These are phyloP conservation scores for Rousettus leschenaultii DNA, from an alignment of 2,113 vertebrate genomes.

Conservation along the genomic window DNA sequence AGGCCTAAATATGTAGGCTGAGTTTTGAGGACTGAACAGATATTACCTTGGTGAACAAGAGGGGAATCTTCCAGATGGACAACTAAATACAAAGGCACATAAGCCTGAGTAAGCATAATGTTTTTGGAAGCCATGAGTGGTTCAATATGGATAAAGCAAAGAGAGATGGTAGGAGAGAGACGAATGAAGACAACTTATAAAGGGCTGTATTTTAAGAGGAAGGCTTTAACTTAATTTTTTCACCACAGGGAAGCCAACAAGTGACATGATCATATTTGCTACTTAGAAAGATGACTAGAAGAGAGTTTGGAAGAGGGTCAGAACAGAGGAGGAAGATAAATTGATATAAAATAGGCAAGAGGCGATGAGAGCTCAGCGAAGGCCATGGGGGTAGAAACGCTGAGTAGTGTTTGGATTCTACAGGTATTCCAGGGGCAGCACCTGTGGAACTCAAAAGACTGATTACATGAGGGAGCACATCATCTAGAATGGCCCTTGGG, in stretches of 20 bases:
- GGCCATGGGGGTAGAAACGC: neutral
- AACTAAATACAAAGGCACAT: neutral
- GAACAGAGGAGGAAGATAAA: neutral
- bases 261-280: neutral
- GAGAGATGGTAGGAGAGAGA: neutral
- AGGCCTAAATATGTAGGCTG: neutral
- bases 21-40: neutral
- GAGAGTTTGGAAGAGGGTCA: neutral
- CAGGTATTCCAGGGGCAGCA: neutral
- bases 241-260: neutral
- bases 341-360: neutral
- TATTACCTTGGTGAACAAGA: neutral
- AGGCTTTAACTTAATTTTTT: neutral
- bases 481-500: neutral
- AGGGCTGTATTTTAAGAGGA: neutral
- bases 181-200: neutral
- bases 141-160: neutral
- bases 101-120: neutral
- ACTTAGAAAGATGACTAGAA: neutral
- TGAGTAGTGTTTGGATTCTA: neutral
- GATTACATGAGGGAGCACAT: neutral
- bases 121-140: neutral
- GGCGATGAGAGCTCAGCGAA: neutral
- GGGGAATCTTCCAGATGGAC: neutral
- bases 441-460: neutral